phyloP scores from a whole-genome alignment of 2,797 vertebrate genomes.

The Gallinago stenura region DNA sequence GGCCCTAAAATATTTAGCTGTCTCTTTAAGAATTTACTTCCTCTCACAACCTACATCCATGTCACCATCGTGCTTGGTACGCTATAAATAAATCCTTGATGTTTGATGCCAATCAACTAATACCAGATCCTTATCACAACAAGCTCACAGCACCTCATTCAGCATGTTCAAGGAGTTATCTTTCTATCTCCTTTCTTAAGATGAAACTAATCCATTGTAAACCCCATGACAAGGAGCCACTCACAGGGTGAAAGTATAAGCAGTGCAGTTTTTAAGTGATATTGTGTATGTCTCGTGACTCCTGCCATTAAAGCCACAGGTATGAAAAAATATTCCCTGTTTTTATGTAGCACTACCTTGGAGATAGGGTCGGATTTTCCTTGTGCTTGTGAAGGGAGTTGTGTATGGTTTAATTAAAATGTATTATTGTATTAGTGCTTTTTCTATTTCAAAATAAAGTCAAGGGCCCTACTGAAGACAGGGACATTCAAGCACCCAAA shows the following conservation, averaged over 20 bases:
- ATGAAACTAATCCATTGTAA: conserved; percentile 38
- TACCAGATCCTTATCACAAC: conserved; percentile 4
- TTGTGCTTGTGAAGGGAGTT: background rate
- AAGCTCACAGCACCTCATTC: conserved; percentile 18
- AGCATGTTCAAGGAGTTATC: background rate
- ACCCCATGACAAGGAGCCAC: background rate
- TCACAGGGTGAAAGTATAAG: conserved; percentile 9
- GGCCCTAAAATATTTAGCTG: background rate
- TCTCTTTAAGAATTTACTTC: background rate
- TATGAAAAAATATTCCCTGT: conserved; percentile 14
- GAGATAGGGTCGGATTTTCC: background rate
- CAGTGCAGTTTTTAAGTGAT: background rate
- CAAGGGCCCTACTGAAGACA: background rate
- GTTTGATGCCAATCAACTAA: background rate
- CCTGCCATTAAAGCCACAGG: background rate
- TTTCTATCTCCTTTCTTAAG: conserved; percentile 10
- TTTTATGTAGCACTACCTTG: background rate
- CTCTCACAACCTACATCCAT: background rate
- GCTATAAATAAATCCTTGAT: background rate
- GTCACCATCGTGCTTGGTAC: background rate
- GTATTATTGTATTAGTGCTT: background rate
- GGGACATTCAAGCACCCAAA: background rate
- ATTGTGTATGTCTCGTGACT: background rate
- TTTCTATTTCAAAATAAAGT: background rate
- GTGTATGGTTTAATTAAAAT: conserved; percentile 14